Evolutionary conservation across 2,888 invertebrate species (phyloP).

Genomic region (Agriopis leucophaearia): DNA sequence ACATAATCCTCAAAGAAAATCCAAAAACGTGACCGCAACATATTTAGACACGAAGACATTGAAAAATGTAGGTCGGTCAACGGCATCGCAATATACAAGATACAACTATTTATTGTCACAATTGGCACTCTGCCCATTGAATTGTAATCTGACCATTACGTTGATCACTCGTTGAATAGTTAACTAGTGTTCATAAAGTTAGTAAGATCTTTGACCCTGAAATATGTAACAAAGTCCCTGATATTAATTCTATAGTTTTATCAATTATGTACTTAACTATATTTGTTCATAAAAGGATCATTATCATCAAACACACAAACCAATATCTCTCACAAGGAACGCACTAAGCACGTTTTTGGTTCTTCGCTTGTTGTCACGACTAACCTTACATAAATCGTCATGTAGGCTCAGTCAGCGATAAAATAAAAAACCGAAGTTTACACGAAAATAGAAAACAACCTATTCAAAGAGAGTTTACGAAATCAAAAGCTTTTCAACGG

Average conservation of each 20-base stretch:
- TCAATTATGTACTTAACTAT: too few relatives aligned
- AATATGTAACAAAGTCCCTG: background rate
- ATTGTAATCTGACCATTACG: slow-evolving; percentile 58
- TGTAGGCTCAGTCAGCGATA: background rate
- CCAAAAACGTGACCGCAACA: slow-evolving; percentile 30
- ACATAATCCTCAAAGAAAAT: slow-evolving; percentile 22
- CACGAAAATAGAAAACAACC: background rate
- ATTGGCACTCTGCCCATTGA: slow-evolving; percentile 68
- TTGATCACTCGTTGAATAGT: slow-evolving; percentile 29
- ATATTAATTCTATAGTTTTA: background rate
- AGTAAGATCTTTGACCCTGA: slow-evolving; percentile 11
- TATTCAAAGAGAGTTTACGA: background rate
- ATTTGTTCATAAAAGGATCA: too few relatives aligned
- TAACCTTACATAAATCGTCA: too few relatives aligned
- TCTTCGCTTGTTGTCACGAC: too few relatives aligned
- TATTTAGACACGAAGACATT: slow-evolving; percentile 39
- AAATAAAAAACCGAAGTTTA: background rate
- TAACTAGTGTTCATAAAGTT: slow-evolving; percentile 5
- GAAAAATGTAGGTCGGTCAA: slow-evolving; percentile 59
- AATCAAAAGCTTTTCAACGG: background rate
- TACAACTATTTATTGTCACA: slow-evolving; percentile 60
- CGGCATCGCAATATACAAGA: slow-evolving; percentile 54
- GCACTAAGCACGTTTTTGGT: too few relatives aligned
- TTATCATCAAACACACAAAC: too few relatives aligned
- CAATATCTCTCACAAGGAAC: too few relatives aligned